phyloP scores from a whole-genome alignment of 2,888 invertebrate species.

The Polydrusus pterygomalis region DNA sequence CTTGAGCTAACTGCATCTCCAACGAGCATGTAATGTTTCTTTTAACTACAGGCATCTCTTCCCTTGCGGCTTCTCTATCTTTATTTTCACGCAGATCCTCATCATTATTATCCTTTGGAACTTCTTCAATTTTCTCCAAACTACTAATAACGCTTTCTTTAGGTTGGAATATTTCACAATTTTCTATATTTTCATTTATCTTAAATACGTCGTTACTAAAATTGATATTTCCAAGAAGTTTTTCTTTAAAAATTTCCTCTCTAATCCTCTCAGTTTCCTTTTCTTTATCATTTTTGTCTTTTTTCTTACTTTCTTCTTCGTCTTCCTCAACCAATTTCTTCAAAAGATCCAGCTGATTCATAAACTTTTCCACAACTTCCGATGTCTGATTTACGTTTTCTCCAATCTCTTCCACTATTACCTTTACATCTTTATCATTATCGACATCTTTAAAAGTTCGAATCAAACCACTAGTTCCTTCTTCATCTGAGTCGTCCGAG shows the following conservation, averaged over 20 bases:
- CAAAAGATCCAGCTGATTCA: conserved; percentile 50
- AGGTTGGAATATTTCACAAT: background rate
- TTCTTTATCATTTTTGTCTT: conserved; percentile 27
- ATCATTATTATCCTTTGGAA: background rate
- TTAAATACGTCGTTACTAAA: background rate
- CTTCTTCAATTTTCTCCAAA: background rate
- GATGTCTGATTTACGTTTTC: background rate
- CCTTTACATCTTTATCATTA: background rate
- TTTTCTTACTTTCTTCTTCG: conserved; percentile 33
- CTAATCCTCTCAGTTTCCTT: conserved; percentile 19
- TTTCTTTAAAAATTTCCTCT: conserved; percentile 5
- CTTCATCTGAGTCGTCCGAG: conserved; percentile 55
- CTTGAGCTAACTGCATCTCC: conserved; percentile 70
- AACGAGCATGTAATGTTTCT: conserved; percentile 65
- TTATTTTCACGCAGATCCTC: background rate
- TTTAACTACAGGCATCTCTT: conserved; percentile 51
- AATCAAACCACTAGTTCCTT: conserved; percentile 18
- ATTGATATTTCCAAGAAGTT: conserved; percentile 3
- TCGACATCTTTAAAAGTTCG: background rate
- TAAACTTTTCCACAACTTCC: conserved; percentile 50
- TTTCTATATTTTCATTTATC: background rate
- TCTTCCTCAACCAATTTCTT: conserved; percentile 49
- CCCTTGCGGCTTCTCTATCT: conserved; percentile 8
- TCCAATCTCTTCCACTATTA: background rate
- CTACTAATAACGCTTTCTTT: background rate